Evolutionary conservation across 2,888 invertebrate genomes (phyloP).

Genomic region (Deroplatys truncata): DNA sequence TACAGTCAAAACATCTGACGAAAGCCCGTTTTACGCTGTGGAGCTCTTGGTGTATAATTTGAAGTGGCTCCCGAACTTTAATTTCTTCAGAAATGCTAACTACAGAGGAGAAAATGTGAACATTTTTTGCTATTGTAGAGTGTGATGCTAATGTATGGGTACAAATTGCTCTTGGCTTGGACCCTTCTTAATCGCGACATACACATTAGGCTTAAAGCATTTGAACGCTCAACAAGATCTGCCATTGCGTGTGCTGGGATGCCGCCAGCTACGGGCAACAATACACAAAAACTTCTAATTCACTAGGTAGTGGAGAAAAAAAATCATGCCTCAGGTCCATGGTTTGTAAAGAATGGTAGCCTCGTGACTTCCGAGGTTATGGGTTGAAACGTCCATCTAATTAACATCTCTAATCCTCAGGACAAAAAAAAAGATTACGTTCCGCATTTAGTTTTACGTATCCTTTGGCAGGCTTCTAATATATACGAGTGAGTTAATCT

Average conservation of each 20-base stretch:
- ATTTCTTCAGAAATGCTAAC: neutral
- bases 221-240: neutral
- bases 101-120: neutral
- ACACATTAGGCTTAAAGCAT: neutral
- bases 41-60: neutral
- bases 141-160: neutral
- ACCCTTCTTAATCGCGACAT: neutral
- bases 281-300: neutral
- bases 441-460: neutral
- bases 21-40: neutral
- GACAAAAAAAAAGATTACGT: neutral
- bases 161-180: neutral
- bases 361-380: neutral
- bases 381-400: neutral
- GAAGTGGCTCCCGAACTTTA: neutral
- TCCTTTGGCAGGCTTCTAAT: neutral
- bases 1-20: neutral
- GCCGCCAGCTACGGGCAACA: neutral
- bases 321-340: neutral
- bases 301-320: neutral
- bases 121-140: neutral
- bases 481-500: too few species aligned
- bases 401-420: neutral
- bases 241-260: neutral
- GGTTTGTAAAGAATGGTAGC: neutral